A percentile compares a stretch with the other conserved stretches of the same genome.
Evolutionary conservation across 2,797 vertebrate species (phyloP).

Genomic region (Eleutherodactylus coqui): DNA sequence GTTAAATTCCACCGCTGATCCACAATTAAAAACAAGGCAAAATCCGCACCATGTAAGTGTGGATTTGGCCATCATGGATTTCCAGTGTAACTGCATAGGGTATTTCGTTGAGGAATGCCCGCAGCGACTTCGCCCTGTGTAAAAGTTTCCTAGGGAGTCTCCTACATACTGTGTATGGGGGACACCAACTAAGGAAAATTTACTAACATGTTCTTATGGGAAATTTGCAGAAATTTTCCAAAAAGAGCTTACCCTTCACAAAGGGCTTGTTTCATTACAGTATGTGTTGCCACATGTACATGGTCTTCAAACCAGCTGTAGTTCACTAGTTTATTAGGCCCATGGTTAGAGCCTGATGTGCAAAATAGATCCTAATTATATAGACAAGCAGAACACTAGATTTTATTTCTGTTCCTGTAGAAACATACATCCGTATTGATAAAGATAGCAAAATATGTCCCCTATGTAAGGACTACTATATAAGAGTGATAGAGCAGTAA

Average conservation of each 20-base stretch:
- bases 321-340: neutral
- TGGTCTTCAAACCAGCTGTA: neutral
- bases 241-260: neutral
- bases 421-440: neutral
- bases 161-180: no score
- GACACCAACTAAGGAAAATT: neutral
- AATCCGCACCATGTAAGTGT: no score
- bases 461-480: neutral
- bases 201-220: slow-evolving; percentile 15
- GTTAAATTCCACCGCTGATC: no score
- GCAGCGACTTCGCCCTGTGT: no score
- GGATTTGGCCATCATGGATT: no score
- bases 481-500: neutral
- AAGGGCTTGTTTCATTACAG: neutral
- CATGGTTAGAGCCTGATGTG: slow-evolving; percentile 9
- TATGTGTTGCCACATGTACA: neutral
- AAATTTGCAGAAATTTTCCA: neutral
- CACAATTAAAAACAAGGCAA: no score
- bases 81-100: no score
- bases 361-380: slow-evolving; percentile 8
- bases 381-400: slow-evolving; percentile 15
- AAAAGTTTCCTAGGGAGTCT: no score
- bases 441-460: neutral
- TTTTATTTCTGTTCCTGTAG: neutral
- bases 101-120: no score